A percentile compares a stretch with the other conserved stretches of the same genome.
Conservation (phyloP, 2,797 vertebrate genomes). For the Gadopsis marmoratus region DNA sequence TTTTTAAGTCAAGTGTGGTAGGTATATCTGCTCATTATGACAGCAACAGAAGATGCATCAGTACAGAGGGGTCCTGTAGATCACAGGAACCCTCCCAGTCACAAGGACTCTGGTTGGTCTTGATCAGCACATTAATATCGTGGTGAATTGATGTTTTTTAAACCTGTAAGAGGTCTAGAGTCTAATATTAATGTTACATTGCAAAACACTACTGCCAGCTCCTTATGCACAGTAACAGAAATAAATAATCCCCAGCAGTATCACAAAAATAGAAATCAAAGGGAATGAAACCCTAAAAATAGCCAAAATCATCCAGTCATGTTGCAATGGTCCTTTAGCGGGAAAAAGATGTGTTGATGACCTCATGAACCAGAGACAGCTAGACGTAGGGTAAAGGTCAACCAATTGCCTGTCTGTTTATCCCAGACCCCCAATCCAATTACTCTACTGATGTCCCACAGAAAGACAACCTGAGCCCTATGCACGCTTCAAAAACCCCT, state of each 20-base stretch:
- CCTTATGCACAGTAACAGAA: neutral
- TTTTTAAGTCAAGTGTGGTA: neutral
- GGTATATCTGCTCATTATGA: neutral
- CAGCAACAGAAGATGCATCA: neutral
- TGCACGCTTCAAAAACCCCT: slow-evolving; percentile 34
- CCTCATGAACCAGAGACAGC: slow-evolving; percentile 25
- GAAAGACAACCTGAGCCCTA: slow-evolving; percentile 50
- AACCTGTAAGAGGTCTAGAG: neutral
- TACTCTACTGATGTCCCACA: slow-evolving; percentile 44
- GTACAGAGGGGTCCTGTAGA: neutral
- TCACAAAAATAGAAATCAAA: neutral
- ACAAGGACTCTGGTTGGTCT: slow-evolving; percentile 4
- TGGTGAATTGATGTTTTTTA: neutral
- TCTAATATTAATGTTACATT: neutral
- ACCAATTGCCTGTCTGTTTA: slow-evolving; percentile 18
- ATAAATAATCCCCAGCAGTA: neutral
- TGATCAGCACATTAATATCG: slow-evolving; percentile 13
- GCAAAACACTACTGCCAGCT: neutral
- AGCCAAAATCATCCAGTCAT: neutral
- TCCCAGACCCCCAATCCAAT: slow-evolving; percentile 41
- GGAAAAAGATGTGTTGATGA: neutral
- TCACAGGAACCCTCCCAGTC: neutral
- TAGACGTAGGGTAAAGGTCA: slow-evolving; percentile 27
- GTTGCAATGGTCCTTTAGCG: neutral
- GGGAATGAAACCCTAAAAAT: neutral